Conservation (phyloP, 2,113 vertebrate genomes). For the Morone saxatilis region DNA sequence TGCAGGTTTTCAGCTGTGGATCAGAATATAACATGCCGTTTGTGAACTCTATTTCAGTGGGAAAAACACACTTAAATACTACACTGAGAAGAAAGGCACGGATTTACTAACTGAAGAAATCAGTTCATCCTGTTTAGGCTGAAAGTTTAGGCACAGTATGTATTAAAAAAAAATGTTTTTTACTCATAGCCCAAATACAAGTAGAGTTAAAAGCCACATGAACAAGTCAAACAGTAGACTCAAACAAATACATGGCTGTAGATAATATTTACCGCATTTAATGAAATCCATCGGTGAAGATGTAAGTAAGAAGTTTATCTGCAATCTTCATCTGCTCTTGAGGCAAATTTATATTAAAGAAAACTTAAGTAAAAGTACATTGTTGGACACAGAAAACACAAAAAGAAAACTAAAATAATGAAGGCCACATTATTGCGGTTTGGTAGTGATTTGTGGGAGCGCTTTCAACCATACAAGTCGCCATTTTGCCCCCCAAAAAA, state of each 20-base stretch:
- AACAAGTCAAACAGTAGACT: conserved; percentile 3
- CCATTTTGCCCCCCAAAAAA: conserved; percentile 39
- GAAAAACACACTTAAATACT: background rate
- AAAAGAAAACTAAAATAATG: conserved; percentile 27
- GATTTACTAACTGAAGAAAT: background rate
- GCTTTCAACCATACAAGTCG: conserved; percentile 53
- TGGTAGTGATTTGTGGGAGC: conserved; percentile 45
- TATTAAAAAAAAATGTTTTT: background rate
- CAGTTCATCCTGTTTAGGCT: background rate
- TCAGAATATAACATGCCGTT: background rate
- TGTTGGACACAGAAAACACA: conserved; percentile 25
- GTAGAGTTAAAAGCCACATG: background rate
- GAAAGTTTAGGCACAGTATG: background rate
- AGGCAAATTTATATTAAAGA: conserved; percentile 6
- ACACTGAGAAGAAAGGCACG: background rate
- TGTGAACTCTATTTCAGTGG: background rate
- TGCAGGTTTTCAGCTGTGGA: background rate
- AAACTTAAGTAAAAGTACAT: conserved; percentile 18
- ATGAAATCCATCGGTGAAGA: conserved; percentile 16
- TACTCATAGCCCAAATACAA: background rate
- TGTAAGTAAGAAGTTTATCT: conserved; percentile 21
- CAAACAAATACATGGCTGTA: background rate
- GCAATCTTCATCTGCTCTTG: conserved; percentile 7
- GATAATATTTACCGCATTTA: conserved; percentile 3
- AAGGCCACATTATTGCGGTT: conserved; percentile 61